phyloP scores from a whole-genome alignment of 2,888 invertebrate species.

The Ennomos erosarius region DNA sequence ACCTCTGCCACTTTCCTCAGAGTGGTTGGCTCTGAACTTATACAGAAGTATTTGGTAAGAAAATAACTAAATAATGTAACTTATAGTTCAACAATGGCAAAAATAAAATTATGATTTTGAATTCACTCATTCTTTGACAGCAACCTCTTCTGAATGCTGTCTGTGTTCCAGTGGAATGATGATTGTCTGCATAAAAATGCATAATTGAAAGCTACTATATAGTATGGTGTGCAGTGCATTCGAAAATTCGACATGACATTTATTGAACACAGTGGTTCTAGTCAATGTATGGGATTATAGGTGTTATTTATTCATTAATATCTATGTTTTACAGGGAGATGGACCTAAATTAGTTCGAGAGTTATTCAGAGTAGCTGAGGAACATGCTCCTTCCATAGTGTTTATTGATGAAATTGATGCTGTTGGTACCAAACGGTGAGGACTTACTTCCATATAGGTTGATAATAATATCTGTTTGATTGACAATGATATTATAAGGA shows the following conservation, averaged over 20 bases:
- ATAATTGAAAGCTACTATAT: no score
- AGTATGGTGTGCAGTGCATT: no score
- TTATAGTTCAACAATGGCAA: no score
- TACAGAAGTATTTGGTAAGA: constrained; percentile 97
- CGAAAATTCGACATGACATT: no score
- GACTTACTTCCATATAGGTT: not conserved
- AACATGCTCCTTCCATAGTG: constrained; percentile 99
- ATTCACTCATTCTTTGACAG: no score
- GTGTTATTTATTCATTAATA: no score
- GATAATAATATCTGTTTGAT: constrained; percentile 3
- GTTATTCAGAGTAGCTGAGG: constrained; percentile 99
- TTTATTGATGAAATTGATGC: constrained; percentile 99
- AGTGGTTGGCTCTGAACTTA: constrained; percentile 99
- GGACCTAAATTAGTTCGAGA: constrained; percentile 99
- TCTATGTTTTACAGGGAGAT: constrained; percentile 89
- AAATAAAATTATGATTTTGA: no score
- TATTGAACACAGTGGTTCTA: no score
- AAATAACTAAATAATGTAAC: constrained; percentile 7
- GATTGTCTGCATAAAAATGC: no score
- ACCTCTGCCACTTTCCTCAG: constrained; percentile 99
- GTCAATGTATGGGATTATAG: no score
- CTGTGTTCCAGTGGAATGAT: no score
- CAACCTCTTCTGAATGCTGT: no score
- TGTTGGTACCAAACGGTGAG: constrained; percentile 96
- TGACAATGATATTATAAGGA: not conserved